A percentile compares a stretch with the other conserved stretches of the same genome.
phyloP scores from a whole-genome alignment of 1,140 invertebrate species.

The Hylaeus anthracinus region DNA sequence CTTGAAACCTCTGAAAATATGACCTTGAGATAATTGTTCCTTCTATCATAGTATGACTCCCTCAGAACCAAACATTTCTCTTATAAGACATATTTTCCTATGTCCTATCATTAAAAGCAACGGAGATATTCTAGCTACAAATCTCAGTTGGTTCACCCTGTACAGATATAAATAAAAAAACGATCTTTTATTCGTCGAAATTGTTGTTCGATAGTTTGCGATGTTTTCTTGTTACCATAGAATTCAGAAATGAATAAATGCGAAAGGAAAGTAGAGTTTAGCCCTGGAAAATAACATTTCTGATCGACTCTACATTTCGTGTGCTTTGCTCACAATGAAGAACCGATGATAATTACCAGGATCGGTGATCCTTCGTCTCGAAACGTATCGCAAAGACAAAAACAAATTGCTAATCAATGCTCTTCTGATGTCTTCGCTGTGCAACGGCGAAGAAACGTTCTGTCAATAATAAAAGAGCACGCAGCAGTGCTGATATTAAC shows the following conservation, averaged over 20 bases:
- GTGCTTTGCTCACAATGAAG: conserved; percentile 11
- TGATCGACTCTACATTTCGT: not conserved
- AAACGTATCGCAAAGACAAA: not conserved
- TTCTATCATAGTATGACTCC: too few relatives aligned
- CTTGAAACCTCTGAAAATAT: too few relatives aligned
- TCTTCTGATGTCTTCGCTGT: not conserved
- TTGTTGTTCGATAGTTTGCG: not conserved
- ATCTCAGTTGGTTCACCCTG: too few relatives aligned
- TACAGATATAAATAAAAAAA: too few relatives aligned
- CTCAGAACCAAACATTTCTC: too few relatives aligned
- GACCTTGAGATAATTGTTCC: too few relatives aligned
- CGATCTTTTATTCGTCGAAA: too few relatives aligned
- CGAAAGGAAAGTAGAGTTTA: not conserved
- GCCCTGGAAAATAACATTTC: not conserved
- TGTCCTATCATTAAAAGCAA: too few relatives aligned
- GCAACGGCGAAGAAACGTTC: conserved; percentile 1
- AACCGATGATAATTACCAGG: not conserved
- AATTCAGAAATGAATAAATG: not conserved
- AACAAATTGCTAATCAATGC: not conserved
- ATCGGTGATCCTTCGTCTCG: not conserved
- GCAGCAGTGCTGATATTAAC: not conserved
- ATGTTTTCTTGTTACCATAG: not conserved
- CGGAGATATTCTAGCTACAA: too few relatives aligned
- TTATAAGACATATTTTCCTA: too few relatives aligned
- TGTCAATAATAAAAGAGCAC: conserved; percentile 12